Evolutionary conservation across 2,888 invertebrate species (phyloP).

Genomic region (Cheilosia vernalis): DNA sequence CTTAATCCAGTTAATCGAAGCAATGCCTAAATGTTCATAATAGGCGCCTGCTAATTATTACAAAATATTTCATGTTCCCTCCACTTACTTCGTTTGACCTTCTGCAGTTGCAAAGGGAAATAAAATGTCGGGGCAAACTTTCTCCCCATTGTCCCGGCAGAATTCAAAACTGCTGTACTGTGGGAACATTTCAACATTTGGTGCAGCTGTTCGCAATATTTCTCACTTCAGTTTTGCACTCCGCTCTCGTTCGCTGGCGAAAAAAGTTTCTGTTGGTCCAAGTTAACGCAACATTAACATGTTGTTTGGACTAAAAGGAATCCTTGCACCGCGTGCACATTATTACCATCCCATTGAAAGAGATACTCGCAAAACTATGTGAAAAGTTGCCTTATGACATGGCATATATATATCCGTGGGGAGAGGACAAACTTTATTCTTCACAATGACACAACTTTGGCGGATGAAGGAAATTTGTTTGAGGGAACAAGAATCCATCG

Average conservation of each 20-base stretch:
- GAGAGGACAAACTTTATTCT: slow-evolving; percentile 4
- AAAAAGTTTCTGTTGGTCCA: slow-evolving; percentile 51
- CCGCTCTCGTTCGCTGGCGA: background rate
- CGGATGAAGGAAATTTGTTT: background rate
- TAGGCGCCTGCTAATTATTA: slow-evolving; percentile 2
- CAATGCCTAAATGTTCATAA: background rate
- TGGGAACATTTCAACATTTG: slow-evolving; percentile 43
- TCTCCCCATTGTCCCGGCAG: slow-evolving; percentile 5
- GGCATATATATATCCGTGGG: background rate
- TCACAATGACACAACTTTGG: background rate
- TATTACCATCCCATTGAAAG: slow-evolving; percentile 37
- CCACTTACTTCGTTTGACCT: slow-evolving; percentile 1
- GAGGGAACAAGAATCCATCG: background rate
- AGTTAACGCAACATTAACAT: slow-evolving; percentile 71
- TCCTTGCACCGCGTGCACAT: slow-evolving; percentile 59
- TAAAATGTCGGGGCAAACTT: slow-evolving; percentile 9
- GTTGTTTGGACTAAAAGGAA: slow-evolving; percentile 63
- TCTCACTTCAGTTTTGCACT: slow-evolving; percentile 57
- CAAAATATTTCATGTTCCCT: slow-evolving; percentile 7
- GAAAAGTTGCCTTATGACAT: slow-evolving; percentile 46
- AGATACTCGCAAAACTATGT: slow-evolving; percentile 53
- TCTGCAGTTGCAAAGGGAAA: background rate
- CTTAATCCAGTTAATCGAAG: background rate
- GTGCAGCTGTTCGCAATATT: slow-evolving; percentile 67
- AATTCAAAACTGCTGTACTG: slow-evolving; percentile 10